Base-by-base conservation (phyloP, 2,888 invertebrate species). In the Netelia fuscicornis region DNA sequence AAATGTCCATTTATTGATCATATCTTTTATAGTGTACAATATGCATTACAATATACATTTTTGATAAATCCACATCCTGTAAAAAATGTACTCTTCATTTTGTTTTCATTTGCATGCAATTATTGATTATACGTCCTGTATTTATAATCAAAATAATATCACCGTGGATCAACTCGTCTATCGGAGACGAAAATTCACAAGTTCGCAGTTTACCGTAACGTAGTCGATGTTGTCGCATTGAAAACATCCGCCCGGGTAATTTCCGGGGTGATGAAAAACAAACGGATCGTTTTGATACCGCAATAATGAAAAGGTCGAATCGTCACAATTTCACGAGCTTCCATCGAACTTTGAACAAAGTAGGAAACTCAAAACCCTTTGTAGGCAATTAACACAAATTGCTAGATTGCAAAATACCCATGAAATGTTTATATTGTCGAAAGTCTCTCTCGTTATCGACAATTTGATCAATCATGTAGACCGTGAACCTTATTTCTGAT, bases 91-190 rank as follows among this genome's bases (percentile, higher is more conserved):
- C 48, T 67, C 60, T 20, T 23, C 72, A 10, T 52, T 78, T 78
- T 60, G 20, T 20, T 65, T 23, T 44, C 56, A 76, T 58, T 52
- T 37, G 65, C 17, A 54, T 76, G 25, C 56, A 62, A 70, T 25
- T 25, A 70, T 65, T 10, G 64, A 65, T 76, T 54, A 56, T 70
- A 64, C 20, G 70, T 64, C 68, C 48, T 71, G 71, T 80, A 79
- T 80, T 79, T 80, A 71, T 79, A 83, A 80, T 80, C 70, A 64
- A 80, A 76, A 71, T 62, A 68, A 70, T 65, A 23, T 76, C 8
- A 62, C 70, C 74, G 62, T 80, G 20, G 23, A 44, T 67, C 17
- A 42, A 65, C 44, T 54, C 54, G 6, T 76, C 17, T 20, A 23
- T 20, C 37, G 25, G 56, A 77, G 58, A 30, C 37, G 42, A 52